A percentile compares a stretch with the other conserved stretches of the same genome.
Evolutionary conservation across 2,113 vertebrate species (phyloP).

Genomic region (Cynoglossus semilaevis): DNA sequence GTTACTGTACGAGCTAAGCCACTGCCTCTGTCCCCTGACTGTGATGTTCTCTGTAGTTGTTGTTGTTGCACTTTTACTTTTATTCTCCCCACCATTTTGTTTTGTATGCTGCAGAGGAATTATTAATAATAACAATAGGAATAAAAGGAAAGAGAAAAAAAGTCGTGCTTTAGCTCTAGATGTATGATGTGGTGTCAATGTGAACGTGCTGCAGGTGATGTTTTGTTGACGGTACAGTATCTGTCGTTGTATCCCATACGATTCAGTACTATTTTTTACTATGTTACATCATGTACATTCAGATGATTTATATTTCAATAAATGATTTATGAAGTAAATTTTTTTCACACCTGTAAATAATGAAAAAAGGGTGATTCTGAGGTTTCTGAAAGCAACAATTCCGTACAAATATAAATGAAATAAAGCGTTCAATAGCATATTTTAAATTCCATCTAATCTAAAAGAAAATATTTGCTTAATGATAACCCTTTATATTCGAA

Average conservation of each 20-base stretch:
- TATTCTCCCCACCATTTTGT: slow-evolving; percentile 12
- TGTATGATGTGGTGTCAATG: slow-evolving; percentile 78
- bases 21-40: slow-evolving; percentile 86
- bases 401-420: too few species aligned
- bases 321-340: slow-evolving; percentile 78
- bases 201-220: slow-evolving; percentile 70
- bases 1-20: slow-evolving; percentile 85
- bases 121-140: neutral
- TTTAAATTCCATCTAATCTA: too few species aligned
- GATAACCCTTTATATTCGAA: too few species aligned
- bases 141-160: slow-evolving; percentile 6
- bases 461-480: too few species aligned
- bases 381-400: too few species aligned
- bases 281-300: slow-evolving; percentile 78
- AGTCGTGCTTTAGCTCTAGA: slow-evolving; percentile 62
- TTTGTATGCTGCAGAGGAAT: slow-evolving; percentile 38
- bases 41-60: slow-evolving; percentile 90
- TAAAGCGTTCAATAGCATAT: too few species aligned
- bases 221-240: slow-evolving; percentile 76
- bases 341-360: too few species aligned
- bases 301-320: slow-evolving; percentile 85
- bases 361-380: too few species aligned
- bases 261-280: slow-evolving; percentile 68
- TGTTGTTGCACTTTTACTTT: slow-evolving; percentile 90
- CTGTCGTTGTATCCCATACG: slow-evolving; percentile 70